Base-by-base conservation (phyloP, 1,140 invertebrate species). In the Paraescarpia echinospica region DNA sequence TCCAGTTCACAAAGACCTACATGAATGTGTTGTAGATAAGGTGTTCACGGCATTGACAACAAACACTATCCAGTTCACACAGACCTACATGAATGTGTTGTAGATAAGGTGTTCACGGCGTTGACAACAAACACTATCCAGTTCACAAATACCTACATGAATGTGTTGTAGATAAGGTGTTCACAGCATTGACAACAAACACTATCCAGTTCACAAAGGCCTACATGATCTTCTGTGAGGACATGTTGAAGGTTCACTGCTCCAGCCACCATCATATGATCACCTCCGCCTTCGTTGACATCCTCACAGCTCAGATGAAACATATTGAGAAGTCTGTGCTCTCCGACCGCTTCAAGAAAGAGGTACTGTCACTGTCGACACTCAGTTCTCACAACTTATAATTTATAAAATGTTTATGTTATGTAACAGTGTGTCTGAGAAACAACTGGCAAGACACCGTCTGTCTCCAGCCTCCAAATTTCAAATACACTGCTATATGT, bases 21-120 rank as follows among this genome's bases (percentile, higher is more conserved):
- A 77, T 77, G 59, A 31, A 2, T 77, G 59, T 77, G 59, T 77
- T 77, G 59, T 33, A 96, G 97, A 97, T 93, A 97, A 97, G 93
- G 97, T 96, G 94, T 97, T 97, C 96, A 96, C 98, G 31, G 96
- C 97, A 33, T 95, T 98, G 92, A 98, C 98, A 0, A 96, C 96
- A 93, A 98, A 97, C 94, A 98, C 97, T 22, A 95, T 98, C 31
- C 96, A 97, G 88, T 98, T 98, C 95, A 97, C 97, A 27, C 97
- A 97, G 95, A 95, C 97, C 31, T 97, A 97, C 94, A 94, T 98
- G 22, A 96, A 6, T 41, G 41, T 41, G 41, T 41, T 41, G 41
- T 41, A 41, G 41, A 41, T 41, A 41, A 41, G 41, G 41, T 41
- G 41, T 41, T 33, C 35, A 33, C 51, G 31, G 77, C 18, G 5